These are phyloP conservation scores for Schrankia costaestrigalis DNA, from an alignment of 2,888 invertebrate genomes.

Conservation along the genomic window DNA sequence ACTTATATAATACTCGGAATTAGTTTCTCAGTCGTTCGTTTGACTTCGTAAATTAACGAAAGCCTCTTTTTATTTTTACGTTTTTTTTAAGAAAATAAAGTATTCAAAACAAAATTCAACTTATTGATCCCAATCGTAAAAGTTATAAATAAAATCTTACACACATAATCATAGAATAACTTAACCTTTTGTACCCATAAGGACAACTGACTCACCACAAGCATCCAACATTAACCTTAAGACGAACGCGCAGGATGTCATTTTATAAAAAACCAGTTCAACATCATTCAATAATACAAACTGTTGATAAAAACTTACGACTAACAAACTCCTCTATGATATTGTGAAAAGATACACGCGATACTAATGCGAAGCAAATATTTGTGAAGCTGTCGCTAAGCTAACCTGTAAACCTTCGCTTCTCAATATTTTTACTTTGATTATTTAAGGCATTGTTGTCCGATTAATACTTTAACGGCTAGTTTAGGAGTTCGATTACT, in stretches of 20 bases:
- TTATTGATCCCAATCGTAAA: conserved; percentile 75
- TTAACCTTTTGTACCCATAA: conserved; percentile 74
- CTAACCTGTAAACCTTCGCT: conserved; percentile 31
- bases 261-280: conserved; percentile 68
- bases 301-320: conserved; percentile 75
- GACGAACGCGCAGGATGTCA: conserved; percentile 76
- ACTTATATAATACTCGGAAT: conserved; percentile 60
- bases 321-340: conserved; percentile 65
- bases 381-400: conserved; percentile 53
- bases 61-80: conserved; percentile 57
- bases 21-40: conserved; percentile 80
- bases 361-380: conserved; percentile 58
- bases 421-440: conserved; percentile 30
- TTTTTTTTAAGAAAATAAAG: conserved; percentile 71
- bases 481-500: conserved; percentile 51
- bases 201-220: conserved; percentile 69
- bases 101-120: conserved; percentile 66
- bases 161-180: conserved; percentile 61
- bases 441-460: conserved; percentile 62
- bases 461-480: conserved; percentile 65
- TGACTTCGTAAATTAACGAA: conserved; percentile 64
- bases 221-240: conserved; percentile 49
- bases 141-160: conserved; percentile 69
- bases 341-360: conserved; percentile 47
- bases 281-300: conserved; percentile 71